Conservation (phyloP, 2,888 invertebrate species). For the Notodromas monacha region DNA sequence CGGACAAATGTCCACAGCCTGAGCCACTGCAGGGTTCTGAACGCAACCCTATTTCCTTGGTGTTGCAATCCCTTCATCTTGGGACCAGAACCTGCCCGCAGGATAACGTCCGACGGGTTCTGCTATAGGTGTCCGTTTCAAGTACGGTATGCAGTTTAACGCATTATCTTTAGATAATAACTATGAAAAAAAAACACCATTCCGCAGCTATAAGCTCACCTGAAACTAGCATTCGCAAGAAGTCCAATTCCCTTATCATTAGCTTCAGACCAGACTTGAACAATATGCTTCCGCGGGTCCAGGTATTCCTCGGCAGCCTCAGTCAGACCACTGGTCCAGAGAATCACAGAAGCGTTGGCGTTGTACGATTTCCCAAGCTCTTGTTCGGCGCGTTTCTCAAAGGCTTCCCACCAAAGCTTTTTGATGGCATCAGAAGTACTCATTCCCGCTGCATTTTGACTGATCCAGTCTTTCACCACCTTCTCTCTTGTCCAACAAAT, state of each 20-base stretch:
- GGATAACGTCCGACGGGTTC: too few relatives aligned
- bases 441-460: background rate
- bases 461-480: slow-evolving; percentile 6
- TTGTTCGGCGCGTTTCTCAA: slow-evolving; percentile 29
- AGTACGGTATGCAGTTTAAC: too few relatives aligned
- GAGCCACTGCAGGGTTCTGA: too few relatives aligned
- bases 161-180: too few relatives aligned
- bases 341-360: background rate
- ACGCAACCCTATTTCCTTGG: too few relatives aligned
- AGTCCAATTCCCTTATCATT: background rate
- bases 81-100: too few relatives aligned
- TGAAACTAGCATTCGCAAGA: slow-evolving; percentile 6
- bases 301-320: background rate
- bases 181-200: too few relatives aligned
- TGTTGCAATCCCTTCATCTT: too few relatives aligned
- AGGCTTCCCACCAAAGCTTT: slow-evolving; percentile 37
- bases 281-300: background rate
- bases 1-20: too few relatives aligned
- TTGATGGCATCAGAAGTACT: slow-evolving; percentile 26
- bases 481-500: slow-evolving; percentile 8
- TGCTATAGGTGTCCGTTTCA: too few relatives aligned
- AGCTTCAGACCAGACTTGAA: slow-evolving; percentile 1
- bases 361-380: slow-evolving; percentile 23
- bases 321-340: slow-evolving; percentile 1
- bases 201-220: too few relatives aligned